These are phyloP conservation scores for Sinocyclocheilus anshuiensis DNA, from an alignment of 2,113 vertebrate genomes.

Conservation along the genomic window DNA sequence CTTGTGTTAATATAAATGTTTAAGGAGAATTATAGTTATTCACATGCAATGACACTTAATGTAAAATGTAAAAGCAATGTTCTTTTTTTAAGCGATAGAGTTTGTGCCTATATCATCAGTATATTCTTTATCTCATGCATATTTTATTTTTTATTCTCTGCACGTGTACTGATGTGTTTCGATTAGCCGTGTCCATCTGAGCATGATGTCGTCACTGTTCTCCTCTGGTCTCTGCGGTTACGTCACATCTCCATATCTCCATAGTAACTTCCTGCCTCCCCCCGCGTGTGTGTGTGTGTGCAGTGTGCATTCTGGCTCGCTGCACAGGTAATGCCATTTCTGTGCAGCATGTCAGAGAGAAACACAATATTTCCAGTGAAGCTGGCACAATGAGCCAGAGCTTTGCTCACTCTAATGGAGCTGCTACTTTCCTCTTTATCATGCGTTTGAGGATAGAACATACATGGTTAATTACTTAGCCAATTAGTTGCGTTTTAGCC, in stretches of 20 bases:
- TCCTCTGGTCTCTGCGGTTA: conserved; percentile 55
- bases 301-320: conserved; percentile 62
- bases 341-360: conserved; percentile 41
- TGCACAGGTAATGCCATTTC: conserved; percentile 60
- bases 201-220: conserved; percentile 58
- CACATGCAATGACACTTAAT: neutral
- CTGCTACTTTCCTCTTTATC: conserved; percentile 19
- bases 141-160: neutral
- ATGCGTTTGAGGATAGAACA: conserved; percentile 10
- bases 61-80: neutral
- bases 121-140: neutral
- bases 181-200: conserved; percentile 45
- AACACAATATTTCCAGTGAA: conserved; percentile 45
- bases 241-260: conserved; percentile 67
- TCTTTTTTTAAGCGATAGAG: neutral
- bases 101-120: neutral
- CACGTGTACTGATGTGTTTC: conserved; percentile 33
- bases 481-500: conserved; percentile 5
- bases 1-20: neutral
- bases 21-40: neutral
- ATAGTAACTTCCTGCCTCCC: conserved; percentile 61
- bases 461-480: conserved; percentile 11
- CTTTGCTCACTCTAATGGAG: conserved; percentile 10
- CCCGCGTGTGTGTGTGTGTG: neutral
- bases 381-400: conserved; percentile 24